These are phyloP conservation scores for Drosophila nebulosa DNA, from an alignment of 1,140 invertebrate species.

Conservation along the genomic window DNA sequence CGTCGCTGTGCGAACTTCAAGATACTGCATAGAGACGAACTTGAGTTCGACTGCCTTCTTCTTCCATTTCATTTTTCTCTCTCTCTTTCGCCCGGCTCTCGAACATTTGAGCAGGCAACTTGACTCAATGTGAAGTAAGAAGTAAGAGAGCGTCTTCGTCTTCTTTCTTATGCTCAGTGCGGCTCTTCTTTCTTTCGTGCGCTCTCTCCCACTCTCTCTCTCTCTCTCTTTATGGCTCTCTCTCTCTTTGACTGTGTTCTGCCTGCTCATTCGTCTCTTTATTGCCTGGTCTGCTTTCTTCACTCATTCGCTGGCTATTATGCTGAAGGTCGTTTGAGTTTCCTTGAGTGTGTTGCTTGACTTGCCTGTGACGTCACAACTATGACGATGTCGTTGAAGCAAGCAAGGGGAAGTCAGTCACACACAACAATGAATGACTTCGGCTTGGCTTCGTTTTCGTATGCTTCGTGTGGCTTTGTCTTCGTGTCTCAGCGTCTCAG, in stretches of 20 bases:
- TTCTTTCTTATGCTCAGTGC: slow-evolving; percentile 17
- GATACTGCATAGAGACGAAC: no score
- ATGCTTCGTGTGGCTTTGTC: neutral
- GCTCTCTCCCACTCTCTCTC: neutral
- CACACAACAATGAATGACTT: slow-evolving; percentile 33
- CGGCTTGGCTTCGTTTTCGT: slow-evolving; percentile 15
- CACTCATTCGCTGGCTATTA: slow-evolving; percentile 18
- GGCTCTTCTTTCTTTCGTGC: slow-evolving; percentile 21
- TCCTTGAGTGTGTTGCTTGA: slow-evolving; percentile 68
- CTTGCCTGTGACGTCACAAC: slow-evolving; percentile 45
- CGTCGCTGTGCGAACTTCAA: slow-evolving; percentile 52
- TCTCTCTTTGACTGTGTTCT: no score
- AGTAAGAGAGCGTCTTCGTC: slow-evolving; percentile 5
- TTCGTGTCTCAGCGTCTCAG: slow-evolving; percentile 22
- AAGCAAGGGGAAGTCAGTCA: slow-evolving; percentile 60
- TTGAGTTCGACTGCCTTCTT: no score
- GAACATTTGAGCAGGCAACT: no score
- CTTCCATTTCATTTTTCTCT: no score
- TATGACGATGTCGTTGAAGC: slow-evolving; percentile 33
- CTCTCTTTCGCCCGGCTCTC: no score
- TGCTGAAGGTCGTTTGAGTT: slow-evolving; percentile 64
- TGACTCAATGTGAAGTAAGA: slow-evolving; percentile 11
- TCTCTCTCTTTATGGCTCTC: neutral
- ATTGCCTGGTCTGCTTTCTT: neutral
- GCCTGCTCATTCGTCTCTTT: slow-evolving; percentile 11